phyloP scores from a whole-genome alignment of 2,113 vertebrate species.

The Bubo scandiacus region DNA sequence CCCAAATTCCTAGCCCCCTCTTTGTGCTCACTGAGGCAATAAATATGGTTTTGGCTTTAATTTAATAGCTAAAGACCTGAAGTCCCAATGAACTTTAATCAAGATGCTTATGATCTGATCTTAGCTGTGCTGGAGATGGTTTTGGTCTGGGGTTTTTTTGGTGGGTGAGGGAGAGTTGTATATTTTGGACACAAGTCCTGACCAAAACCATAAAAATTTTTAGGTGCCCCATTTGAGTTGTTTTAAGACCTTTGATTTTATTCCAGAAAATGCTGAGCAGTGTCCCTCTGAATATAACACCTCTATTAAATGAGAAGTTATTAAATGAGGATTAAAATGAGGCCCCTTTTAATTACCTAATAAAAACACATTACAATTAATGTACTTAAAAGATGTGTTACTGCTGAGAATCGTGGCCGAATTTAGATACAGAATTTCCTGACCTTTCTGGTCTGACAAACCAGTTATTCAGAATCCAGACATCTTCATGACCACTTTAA shows the following conservation, averaged over 20 bases:
- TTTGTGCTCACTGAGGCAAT: not conserved
- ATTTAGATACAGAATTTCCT: not conserved
- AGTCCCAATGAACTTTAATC: not conserved
- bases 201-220: not conserved
- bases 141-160: not conserved
- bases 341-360: not conserved
- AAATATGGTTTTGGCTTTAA: not conserved
- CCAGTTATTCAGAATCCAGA: not conserved
- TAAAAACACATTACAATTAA: not conserved
- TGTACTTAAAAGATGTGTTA: not conserved
- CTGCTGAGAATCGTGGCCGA: not conserved
- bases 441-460: not conserved
- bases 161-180: not conserved
- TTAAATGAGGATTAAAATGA: constrained; percentile 16
- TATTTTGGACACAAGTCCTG: constrained; percentile 1
- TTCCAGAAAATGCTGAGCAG: not conserved
- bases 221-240: not conserved
- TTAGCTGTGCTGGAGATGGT: not conserved
- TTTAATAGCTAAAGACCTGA: not conserved
- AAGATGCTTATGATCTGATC: not conserved
- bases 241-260: not conserved
- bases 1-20: not conserved
- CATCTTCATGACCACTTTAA: not conserved
- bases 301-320: not conserved
- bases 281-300: not conserved